Base-by-base conservation (phyloP, 2,888 invertebrate species). In the Phalangium opilio region DNA sequence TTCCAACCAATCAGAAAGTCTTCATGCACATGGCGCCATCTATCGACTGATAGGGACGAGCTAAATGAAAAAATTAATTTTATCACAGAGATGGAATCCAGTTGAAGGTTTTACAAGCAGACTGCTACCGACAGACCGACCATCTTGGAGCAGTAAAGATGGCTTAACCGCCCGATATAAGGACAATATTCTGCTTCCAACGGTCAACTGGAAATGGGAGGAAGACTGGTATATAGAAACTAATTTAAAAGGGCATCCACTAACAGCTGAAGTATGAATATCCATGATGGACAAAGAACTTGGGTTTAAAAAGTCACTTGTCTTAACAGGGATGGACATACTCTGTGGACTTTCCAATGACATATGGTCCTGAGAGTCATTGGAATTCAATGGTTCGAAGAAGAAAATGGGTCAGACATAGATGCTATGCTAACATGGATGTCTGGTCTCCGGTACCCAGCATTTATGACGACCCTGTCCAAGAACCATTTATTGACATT, bases 161-260 rank as follows among this genome's bases (percentile, higher is more conserved):
- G 91, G 91, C 5, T 75, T 76, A 8, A 73, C 76, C 33, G 81
- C 84, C 59, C 73, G 85, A 49, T 76, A 79, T 32, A 79, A 83
- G 55, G 81, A 83, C 59, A 78, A 78, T 64, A 84, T 91, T 50
- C 73, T 83, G 52, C 68, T 91, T 41, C 91, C 91, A 5, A 89
- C 90, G 1, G 82, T 86, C 78, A 86, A 87, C 14, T 93, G 91
- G 91, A 83, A 86, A 61, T 93, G 91, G 91, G 91, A 93, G 70
- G 84, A 84, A 3, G 86, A 87, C 57, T 91, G 91, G 90, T 79
- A 82, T 59, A 56, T 65, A 20, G 64, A 65, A 50, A 62, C 63
- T 39, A 63, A 61, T 45, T 55, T 64, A 8, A 57, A 60, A 64
- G 89, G 89, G 2, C 83, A 87, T 60, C 81, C 85, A 3, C 69